Base-by-base conservation (phyloP, 2,113 vertebrate species). In the Petrocephalus zakoni region DNA sequence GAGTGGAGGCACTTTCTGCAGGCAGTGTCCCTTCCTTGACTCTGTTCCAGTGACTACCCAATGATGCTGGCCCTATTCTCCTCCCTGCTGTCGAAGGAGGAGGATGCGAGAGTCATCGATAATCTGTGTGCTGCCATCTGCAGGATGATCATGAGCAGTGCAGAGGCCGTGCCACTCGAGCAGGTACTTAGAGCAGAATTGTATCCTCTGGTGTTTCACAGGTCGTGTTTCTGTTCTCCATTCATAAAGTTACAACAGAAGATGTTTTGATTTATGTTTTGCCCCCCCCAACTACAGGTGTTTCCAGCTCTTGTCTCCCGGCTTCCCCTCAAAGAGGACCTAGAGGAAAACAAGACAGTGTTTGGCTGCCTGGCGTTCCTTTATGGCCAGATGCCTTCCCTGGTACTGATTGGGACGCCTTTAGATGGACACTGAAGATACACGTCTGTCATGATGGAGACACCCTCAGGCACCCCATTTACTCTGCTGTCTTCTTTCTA, bases 71-170 rank as follows among this genome's bases (percentile, higher is more conserved):
- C 95, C 3, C 90, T 97, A 58, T 96, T 98, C 88, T 94, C 96
- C 21, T 96, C 96, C 90, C 90, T 97, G 81, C 93, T 97, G 90
- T 83, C 92, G 0, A 96, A 95, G 88, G 96, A 98, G 91, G 90
- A 93, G 0, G 95, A 97, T 49, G 90, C 90, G 47, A 93, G 95
- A 15, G 97, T 97, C 53, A 95, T 95, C 5, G 97, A 98, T 94
- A 98, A 98, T 92, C 94, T 97, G 91, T 98, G 97, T 49, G 97
- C 95, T 52, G 97, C 97, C 22, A 94, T 98, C 2, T 96, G 96
- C 90, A 95, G 97, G 81, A 96, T 98, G 95, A 94, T 97, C 84
- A 85, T 96, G 91, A 95, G 94, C 90, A 95, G 95, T 46, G 90
- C 93, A 37, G 93, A 90, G 0, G 94, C 92, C 0, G 95, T 97